A percentile compares a stretch with the other conserved stretches of the same genome.
These are phyloP conservation scores for Pseudococcus viburni DNA, from an alignment of 2,888 invertebrate genomes.

Conservation along the genomic window DNA sequence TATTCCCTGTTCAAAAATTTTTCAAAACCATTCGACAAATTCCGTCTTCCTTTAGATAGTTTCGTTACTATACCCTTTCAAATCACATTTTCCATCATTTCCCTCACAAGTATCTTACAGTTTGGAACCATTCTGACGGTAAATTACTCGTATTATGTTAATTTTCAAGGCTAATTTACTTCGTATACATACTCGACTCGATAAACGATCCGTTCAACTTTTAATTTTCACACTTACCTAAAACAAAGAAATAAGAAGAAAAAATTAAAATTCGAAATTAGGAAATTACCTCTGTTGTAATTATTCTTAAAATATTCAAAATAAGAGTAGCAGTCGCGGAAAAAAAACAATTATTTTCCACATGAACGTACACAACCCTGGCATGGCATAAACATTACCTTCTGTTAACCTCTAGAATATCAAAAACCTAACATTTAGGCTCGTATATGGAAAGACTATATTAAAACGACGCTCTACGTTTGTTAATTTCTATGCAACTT, in stretches of 20 bases:
- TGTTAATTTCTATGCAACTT: neutral
- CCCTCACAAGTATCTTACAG: neutral
- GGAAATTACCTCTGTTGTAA: slow-evolving; percentile 11
- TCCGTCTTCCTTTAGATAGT: neutral
- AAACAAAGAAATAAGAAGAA: slow-evolving; percentile 39
- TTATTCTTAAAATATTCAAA: slow-evolving; percentile 24
- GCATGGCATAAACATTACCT: neutral
- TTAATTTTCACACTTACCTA: slow-evolving; percentile 25
- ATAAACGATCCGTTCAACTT: slow-evolving; percentile 28
- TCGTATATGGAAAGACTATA: neutral
- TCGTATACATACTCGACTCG: slow-evolving; percentile 13
- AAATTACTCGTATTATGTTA: slow-evolving; percentile 13
- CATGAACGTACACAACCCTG: slow-evolving; percentile 47
- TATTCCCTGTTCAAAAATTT: too few species aligned
- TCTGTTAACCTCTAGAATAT: neutral
- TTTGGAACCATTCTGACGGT: neutral
- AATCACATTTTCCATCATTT: neutral
- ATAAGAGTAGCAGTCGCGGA: neutral
- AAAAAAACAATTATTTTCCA: slow-evolving; percentile 38
- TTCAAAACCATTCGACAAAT: too few species aligned
- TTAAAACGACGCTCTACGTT: neutral
- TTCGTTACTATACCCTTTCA: neutral
- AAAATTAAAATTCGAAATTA: slow-evolving; percentile 33
- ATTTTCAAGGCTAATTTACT: slow-evolving; percentile 15
- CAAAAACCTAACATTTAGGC: neutral